Evolutionary conservation across 2,888 invertebrate genomes (phyloP), one percentile per base, ranked within the genome.

Genomic region (Aproaerema taeniolella): DNA sequence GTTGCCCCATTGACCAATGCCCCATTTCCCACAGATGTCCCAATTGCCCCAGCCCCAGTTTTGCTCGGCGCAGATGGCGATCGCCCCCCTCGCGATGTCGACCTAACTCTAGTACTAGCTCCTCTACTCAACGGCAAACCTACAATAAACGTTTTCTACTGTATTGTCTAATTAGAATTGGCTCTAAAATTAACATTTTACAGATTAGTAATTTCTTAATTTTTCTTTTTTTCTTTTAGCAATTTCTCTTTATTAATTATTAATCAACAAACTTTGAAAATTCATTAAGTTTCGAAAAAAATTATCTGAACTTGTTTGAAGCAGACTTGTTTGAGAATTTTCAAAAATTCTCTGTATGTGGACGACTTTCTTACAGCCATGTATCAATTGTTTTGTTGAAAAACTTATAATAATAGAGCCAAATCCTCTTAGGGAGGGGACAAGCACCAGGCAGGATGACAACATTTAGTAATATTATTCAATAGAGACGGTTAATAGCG

Each of bases 51-150:
- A 5, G 37, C 29, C 61, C 59, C 71, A 43, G 67, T 61, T 73
- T 78, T 83, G 65, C 67, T 71, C 49, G 85, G 79, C 52, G 74
- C 86, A 43, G 82, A 82, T 42, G 85, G 83, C 41, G 85, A 83
- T 46, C 82, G 68, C 43, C 80, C 83, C 46, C 82, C 83, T 55
- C 83, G 73, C 87, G 88, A 79, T 46, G 87, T 70, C 48, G 89
- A 86, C 72, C 88, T 87, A 74, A 88, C 82, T 65, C 89, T 88
- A 82, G 82, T 85, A 82, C 88, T 87, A 74, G 83, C 78, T 53
- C 88, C 87, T 76, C 88, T 89, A 83, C 89, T 89, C 81, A 90
- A 90, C 85, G 89, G 88, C 78, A 90, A 89, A 77, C 89, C 89
- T 83, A 90, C 78, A 82, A 81, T 67, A 82, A 78, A 72, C 58